phyloP scores from a whole-genome alignment of 2,113 vertebrate species.

The Lonchura striata region DNA sequence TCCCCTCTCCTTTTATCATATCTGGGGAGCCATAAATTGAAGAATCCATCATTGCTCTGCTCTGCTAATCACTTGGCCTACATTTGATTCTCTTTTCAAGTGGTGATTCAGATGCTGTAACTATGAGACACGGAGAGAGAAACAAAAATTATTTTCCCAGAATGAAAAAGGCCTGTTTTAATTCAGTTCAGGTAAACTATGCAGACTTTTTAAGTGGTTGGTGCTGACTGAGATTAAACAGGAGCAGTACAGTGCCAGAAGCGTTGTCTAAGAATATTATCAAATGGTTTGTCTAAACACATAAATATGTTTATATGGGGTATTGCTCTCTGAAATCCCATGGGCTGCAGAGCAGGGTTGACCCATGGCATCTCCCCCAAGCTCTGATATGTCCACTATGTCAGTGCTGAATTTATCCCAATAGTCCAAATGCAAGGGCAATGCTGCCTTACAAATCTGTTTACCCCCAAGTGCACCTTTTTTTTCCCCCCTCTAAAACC shows the following conservation, averaged over 20 bases:
- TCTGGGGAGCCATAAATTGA: background rate
- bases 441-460: background rate
- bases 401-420: background rate
- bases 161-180: background rate
- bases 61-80: background rate
- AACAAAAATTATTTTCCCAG: background rate
- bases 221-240: constrained; percentile 4
- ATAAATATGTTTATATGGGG: background rate
- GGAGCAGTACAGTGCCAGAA: background rate
- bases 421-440: background rate
- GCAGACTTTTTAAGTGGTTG: background rate
- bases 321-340: background rate
- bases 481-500: background rate
- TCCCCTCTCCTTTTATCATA: background rate
- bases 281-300: background rate
- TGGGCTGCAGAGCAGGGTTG: background rate
- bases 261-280: background rate
- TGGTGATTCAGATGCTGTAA: background rate
- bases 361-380: background rate
- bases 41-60: background rate
- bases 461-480: background rate
- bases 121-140: background rate
- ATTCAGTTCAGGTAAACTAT: background rate
- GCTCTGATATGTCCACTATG: background rate
- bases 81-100: background rate